Evolutionary conservation across 2,888 invertebrate species (phyloP).

Genomic region (Eupithecia vulgata): DNA sequence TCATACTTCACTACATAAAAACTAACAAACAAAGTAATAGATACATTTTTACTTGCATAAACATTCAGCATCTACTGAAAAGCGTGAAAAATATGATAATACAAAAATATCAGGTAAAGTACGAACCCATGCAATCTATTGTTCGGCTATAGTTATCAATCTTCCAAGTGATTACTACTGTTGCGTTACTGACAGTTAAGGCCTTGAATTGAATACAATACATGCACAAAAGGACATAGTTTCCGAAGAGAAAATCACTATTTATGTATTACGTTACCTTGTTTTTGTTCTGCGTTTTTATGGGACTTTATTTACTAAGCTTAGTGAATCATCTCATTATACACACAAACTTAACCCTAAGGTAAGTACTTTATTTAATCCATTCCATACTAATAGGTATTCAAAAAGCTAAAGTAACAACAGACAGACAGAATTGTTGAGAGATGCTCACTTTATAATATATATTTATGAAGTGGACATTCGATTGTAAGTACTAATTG

Average conservation of each 20-base stretch:
- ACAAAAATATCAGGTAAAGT: slow-evolving; percentile 4
- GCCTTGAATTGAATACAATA: slow-evolving; percentile 13
- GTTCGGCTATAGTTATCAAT: slow-evolving; percentile 8
- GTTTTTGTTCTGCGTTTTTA: background rate
- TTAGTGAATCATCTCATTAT: no score
- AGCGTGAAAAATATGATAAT: background rate
- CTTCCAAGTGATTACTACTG: slow-evolving; percentile 1
- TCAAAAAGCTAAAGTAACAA: no score
- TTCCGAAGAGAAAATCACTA: background rate
- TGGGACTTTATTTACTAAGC: no score
- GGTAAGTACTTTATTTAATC: background rate
- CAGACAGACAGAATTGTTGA: no score
- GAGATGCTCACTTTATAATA: no score
- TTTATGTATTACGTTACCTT: background rate
- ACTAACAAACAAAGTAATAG: background rate
- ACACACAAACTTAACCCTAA: background rate
- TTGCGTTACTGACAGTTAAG: background rate
- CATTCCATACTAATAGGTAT: no score
- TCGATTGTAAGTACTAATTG: no score
- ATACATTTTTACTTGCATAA: background rate
- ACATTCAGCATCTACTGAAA: background rate
- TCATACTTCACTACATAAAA: no score
- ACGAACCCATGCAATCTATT: slow-evolving; percentile 14
- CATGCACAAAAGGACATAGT: slow-evolving; percentile 1
- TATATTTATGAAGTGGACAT: no score